These are phyloP conservation scores for Periplaneta americana DNA, from an alignment of 1,140 invertebrate genomes.

Conservation along the genomic window DNA sequence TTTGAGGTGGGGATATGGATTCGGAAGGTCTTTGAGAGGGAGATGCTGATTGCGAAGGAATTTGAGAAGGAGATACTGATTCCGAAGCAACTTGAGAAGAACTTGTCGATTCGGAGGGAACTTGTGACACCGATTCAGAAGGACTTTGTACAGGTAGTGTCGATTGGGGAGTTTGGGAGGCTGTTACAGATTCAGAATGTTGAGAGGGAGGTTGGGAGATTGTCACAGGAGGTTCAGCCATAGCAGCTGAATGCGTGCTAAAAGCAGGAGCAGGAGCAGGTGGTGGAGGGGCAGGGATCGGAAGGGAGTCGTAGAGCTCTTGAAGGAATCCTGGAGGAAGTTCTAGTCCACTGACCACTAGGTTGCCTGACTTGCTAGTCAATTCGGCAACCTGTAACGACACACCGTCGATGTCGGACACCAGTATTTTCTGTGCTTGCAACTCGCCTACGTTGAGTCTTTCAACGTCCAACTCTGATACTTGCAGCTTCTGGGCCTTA, in stretches of 20 bases:
- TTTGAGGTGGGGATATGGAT: too few species aligned
- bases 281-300: neutral
- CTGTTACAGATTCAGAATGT: neutral
- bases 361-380: conserved; percentile 53
- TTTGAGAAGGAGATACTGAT: too few species aligned
- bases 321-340: conserved; percentile 55
- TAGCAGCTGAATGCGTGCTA: neutral
- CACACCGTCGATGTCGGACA: conserved; percentile 70
- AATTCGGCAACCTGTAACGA: conserved; percentile 62
- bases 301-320: conserved; percentile 36
- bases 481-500: conserved; percentile 52
- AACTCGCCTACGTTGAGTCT: conserved; percentile 67
- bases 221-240: neutral
- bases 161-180: neutral
- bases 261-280: neutral
- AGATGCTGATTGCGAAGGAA: neutral
- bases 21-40: neutral
- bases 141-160: neutral
- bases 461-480: conserved; percentile 69
- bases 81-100: neutral
- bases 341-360: conserved; percentile 56
- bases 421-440: conserved; percentile 67
- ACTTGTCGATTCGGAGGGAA: neutral
- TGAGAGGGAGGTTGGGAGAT: neutral
- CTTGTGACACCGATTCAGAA: neutral